Base-by-base conservation (phyloP, 2,888 invertebrate genomes). In the Xestobium rufovillosum region DNA sequence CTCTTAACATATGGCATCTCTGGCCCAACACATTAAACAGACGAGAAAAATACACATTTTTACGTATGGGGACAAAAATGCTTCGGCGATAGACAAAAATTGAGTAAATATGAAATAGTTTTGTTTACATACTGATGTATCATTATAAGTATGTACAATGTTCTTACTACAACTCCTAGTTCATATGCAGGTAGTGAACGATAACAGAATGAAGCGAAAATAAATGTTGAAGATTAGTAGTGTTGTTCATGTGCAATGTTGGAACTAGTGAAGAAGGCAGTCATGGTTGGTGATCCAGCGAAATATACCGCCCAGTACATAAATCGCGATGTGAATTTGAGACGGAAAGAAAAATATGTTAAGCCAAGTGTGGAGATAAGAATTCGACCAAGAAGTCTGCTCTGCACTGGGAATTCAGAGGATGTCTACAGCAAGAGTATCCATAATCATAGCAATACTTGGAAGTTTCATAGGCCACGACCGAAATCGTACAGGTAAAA, bases 381-480 rank as follows among this genome's bases (percentile, higher is more conserved):
- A 29, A 52, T 59, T 34, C 49, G 63, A 44, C 62, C 63, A 9
- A 56, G 59, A 36, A 65, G 65, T 54, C 53, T 64, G 29, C 42
- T 65, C 41, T 63, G 63, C 43, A 50, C 56, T 17, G 54, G 49
- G 17, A 57, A 53, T 39, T 49, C 51, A 6, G 57, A 57, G 27
- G 56, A 57, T 34, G 51, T 56, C 31, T 57, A 59, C 47, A 44
- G 51, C 28, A 53, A 50, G 39, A 58, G 53, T 33, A 53, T 53
- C 33, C 62, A 63, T 44, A 59, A 60, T 39, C 58, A 58, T 34
- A 63, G 64, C 47, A 52, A 59, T 47, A 65, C 64, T 10, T 65
- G 65, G 65, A 64, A 63, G 44, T 65, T 64, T 46, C 61, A 63
- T 40, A 53, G 63, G 34, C 61, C 60, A 8, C 51, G 57, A 36